Evolutionary conservation across 2,888 invertebrate genomes (phyloP).

Genomic region (Callosobruchus maculatus): DNA sequence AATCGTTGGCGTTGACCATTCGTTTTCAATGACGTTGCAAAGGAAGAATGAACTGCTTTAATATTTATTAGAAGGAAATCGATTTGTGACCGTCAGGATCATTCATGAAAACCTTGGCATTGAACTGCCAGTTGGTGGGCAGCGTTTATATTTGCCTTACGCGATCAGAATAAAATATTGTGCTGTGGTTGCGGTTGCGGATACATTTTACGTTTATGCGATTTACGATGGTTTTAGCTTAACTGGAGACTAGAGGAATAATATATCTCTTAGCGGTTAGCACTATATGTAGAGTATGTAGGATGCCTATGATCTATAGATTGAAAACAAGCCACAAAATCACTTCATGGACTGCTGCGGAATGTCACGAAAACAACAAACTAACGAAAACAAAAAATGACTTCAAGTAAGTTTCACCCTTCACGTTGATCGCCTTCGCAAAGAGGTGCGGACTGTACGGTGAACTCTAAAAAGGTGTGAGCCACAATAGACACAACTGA

Average conservation of each 20-base stretch:
- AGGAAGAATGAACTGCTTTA: not conserved
- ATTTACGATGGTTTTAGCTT: not conserved
- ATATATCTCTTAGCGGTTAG: too few relatives aligned
- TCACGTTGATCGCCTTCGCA: too few relatives aligned
- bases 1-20: not conserved
- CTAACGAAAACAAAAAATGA: too few relatives aligned
- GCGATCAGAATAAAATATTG: not conserved
- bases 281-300: too few relatives aligned
- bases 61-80: not conserved
- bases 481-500: too few relatives aligned
- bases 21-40: not conserved
- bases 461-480: too few relatives aligned
- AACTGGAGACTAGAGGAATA: not conserved
- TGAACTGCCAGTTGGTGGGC: not conserved
- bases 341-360: too few relatives aligned
- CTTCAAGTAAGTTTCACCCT: too few relatives aligned
- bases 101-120: not conserved
- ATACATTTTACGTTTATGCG: not conserved
- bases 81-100: not conserved
- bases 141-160: not conserved
- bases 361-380: too few relatives aligned
- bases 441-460: too few relatives aligned
- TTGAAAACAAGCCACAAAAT: too few relatives aligned
- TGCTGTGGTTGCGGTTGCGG: not conserved
- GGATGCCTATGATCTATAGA: too few relatives aligned